Conservation (phyloP, 2,113 vertebrate genomes). For the Phasianus colchicus region DNA sequence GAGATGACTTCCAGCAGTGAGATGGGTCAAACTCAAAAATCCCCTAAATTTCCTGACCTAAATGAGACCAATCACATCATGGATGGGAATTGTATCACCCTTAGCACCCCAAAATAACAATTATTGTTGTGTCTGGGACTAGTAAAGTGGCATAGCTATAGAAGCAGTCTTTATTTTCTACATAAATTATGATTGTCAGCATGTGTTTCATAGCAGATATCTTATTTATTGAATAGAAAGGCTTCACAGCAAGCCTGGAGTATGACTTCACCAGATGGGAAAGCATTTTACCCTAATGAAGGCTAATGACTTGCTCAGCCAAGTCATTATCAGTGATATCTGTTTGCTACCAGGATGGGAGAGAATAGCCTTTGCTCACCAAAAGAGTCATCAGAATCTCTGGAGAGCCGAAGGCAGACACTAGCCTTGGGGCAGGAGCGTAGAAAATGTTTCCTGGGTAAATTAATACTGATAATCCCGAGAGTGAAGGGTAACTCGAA, state of each 20-base stretch:
- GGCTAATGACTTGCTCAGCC: conserved; percentile 36
- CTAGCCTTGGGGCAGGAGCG: conserved; percentile 39
- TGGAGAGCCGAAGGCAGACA: neutral
- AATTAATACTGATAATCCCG: neutral
- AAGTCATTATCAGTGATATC: neutral
- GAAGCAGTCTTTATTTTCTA: neutral
- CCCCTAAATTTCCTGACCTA: neutral
- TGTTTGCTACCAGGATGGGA: neutral
- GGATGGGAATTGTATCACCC: neutral
- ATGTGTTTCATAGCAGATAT: neutral
- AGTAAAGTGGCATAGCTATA: neutral
- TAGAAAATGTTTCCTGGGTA: neutral
- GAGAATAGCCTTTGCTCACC: neutral
- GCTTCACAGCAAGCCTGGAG: neutral
- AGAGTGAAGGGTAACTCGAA: neutral
- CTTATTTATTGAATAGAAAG: neutral
- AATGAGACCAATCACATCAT: neutral
- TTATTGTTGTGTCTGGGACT: neutral
- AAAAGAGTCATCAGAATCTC: neutral
- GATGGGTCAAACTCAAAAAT: conserved; percentile 12
- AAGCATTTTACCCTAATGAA: neutral
- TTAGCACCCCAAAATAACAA: neutral
- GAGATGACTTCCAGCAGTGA: neutral
- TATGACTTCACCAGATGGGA: neutral
- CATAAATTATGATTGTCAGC: neutral